Evolutionary conservation across 2,113 vertebrate genomes (phyloP), one percentile per base, ranked within the genome.

Genomic region (Nanorana parkeri): DNA sequence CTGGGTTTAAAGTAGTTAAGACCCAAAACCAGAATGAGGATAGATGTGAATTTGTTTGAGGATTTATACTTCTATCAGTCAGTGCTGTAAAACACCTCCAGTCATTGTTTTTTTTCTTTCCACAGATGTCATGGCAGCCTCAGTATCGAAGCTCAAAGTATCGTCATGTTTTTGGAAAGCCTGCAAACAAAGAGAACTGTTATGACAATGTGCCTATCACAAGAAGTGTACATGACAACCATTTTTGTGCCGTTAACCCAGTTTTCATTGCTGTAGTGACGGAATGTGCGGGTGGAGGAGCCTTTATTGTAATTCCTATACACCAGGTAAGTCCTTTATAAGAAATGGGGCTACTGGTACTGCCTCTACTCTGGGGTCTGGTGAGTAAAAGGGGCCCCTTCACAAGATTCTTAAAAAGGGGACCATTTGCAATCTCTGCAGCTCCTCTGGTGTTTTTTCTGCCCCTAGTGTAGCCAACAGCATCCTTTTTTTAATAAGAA

Each of bases 201-300:
- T 99, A 96, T 0, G 92, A 95, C 55, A 87, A 95, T 0, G 91
- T 99, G 83, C 95, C 95, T 77, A 96, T 99, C 91, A 96, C 96
- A 11, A 89, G 47, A 63, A 93, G 96, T 0, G 96, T 99, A 86
- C 95, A 98, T 0, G 97, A 99, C 93, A 98, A 96, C 89, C 94
- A 97, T 55, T 96, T 95, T 92, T 99, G 97, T 0, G 93, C 96
- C 0, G 95, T 95, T 81, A 99, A 99, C 85, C 96, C 97, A 55
- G 87, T 85, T 88, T 99, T 99, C 91, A 90, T 99, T 0, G 98
- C 97, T 0, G 95, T 99, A 11, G 96, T 99, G 86, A 98, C 96
- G 0, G 97, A 99, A 86, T 97, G 97, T 0, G 88, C 87, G 0
- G 96, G 97, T 0, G 98, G 97, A 0, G 97, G 98, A 0, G 90